phyloP scores from a whole-genome alignment of 2,888 invertebrate species.

The Luperina testacea region DNA sequence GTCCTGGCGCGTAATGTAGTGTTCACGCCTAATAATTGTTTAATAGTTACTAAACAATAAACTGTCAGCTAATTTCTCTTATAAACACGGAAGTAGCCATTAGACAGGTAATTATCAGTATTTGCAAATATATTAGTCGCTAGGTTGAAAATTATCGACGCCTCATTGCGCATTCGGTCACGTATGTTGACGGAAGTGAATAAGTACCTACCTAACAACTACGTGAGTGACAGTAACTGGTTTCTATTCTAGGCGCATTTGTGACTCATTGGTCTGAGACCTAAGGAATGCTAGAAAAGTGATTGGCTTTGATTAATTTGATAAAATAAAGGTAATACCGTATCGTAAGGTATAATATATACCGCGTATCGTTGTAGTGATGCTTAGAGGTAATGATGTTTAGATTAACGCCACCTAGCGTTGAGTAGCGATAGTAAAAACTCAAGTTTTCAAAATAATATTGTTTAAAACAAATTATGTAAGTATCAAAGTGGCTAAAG shows the following conservation, averaged over 20 bases:
- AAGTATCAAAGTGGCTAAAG: not conserved
- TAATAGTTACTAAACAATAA: slow-evolving; percentile 16
- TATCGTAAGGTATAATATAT: too few relatives aligned
- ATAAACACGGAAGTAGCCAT: slow-evolving; percentile 54
- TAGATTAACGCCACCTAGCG: slow-evolving; percentile 49
- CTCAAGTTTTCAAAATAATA: not conserved
- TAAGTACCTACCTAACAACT: not conserved
- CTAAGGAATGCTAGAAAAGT: slow-evolving; percentile 35
- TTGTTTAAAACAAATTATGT: not conserved
- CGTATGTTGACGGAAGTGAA: slow-evolving; percentile 69
- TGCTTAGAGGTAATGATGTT: not conserved
- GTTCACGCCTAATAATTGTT: slow-evolving; percentile 25
- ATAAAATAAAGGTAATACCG: not conserved
- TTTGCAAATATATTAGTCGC: slow-evolving; percentile 52
- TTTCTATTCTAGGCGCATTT: slow-evolving; percentile 51
- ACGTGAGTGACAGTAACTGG: slow-evolving; percentile 67
- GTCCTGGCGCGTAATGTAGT: slow-evolving; percentile 12
- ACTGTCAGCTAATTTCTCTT: slow-evolving; percentile 41
- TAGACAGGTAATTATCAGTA: slow-evolving; percentile 50
- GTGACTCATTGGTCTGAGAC: slow-evolving; percentile 49
- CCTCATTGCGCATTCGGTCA: slow-evolving; percentile 51
- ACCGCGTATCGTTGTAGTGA: not conserved
- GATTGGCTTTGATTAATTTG: slow-evolving; percentile 9
- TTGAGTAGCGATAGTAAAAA: slow-evolving; percentile 14
- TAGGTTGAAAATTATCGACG: slow-evolving; percentile 40